These are phyloP conservation scores for Rhingia campestris DNA, from an alignment of 2,888 invertebrate species.

Conservation along the genomic window DNA sequence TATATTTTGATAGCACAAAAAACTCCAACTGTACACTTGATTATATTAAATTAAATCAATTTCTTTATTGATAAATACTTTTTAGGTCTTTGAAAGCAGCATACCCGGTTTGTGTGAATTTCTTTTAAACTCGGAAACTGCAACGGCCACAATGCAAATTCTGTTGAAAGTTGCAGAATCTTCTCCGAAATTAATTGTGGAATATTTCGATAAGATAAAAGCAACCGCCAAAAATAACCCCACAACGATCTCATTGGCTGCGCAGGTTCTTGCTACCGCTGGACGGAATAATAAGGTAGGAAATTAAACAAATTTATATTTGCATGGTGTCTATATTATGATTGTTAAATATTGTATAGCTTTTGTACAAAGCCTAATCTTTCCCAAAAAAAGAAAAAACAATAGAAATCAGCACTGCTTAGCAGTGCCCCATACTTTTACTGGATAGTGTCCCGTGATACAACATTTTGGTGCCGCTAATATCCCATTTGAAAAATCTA, in stretches of 20 bases:
- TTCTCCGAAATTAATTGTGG: conserved; percentile 87
- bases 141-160: conserved; percentile 87
- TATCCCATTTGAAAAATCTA: no score
- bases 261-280: conserved; percentile 88
- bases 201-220: conserved; percentile 88
- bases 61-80: conserved; percentile 44
- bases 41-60: not conserved
- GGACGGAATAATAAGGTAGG: conserved; percentile 88
- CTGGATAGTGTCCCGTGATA: no score
- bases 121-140: conserved; percentile 85
- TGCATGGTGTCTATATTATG: not conserved
- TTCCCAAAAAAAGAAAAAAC: no score
- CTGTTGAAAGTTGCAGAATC: conserved; percentile 89
- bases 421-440: no score
- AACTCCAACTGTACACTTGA: conserved; percentile 86
- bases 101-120: conserved; percentile 92
- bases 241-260: conserved; percentile 86
- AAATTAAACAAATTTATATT: not conserved
- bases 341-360: no score
- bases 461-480: no score
- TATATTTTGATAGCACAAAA: conserved; percentile 92
- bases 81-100: conserved; percentile 89
- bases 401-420: no score
- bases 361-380: no score
- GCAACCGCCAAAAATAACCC: conserved; percentile 87